Conservation (phyloP, 2,113 vertebrate genomes). For the Prionailurus viverrinus region DNA sequence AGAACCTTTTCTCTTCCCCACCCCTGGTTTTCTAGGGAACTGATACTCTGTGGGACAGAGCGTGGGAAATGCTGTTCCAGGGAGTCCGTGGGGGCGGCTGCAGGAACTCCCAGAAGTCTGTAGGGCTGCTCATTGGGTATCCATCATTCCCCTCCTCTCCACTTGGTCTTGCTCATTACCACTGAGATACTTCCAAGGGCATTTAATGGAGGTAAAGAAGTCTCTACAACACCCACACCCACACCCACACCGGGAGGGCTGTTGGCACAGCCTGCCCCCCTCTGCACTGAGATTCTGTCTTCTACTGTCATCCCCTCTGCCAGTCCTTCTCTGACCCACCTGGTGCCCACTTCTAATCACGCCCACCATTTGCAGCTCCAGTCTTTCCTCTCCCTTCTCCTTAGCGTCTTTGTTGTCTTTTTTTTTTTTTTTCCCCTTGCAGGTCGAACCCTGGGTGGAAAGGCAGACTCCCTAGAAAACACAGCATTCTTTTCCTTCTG, state of each 20-base stretch:
- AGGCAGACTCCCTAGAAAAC: not conserved
- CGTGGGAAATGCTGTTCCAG: not conserved
- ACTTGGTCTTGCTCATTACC: slow-evolving; percentile 11
- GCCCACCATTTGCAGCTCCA: not conserved
- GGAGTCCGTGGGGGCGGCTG: not conserved
- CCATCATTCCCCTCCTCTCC: not conserved
- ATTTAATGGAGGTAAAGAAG: not conserved
- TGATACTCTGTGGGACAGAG: not conserved
- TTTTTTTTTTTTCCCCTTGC: not conserved
- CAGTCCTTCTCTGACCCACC: not conserved
- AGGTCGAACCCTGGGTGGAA: not conserved
- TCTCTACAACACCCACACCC: not conserved
- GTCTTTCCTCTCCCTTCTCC: not conserved
- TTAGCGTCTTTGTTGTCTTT: not conserved
- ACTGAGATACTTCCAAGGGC: slow-evolving; percentile 45
- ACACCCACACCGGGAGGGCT: not conserved
- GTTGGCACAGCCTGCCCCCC: not conserved
- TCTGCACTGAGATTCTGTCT: not conserved
- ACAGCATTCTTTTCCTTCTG: not conserved
- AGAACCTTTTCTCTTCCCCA: not conserved
- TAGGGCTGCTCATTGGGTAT: not conserved
- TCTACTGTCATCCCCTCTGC: not conserved
- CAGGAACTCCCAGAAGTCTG: not conserved
- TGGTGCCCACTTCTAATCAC: not conserved
- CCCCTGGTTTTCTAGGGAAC: not conserved